These are phyloP conservation scores for Melanostoma mellinum DNA, from an alignment of 2,888 invertebrate genomes.

Conservation along the genomic window DNA sequence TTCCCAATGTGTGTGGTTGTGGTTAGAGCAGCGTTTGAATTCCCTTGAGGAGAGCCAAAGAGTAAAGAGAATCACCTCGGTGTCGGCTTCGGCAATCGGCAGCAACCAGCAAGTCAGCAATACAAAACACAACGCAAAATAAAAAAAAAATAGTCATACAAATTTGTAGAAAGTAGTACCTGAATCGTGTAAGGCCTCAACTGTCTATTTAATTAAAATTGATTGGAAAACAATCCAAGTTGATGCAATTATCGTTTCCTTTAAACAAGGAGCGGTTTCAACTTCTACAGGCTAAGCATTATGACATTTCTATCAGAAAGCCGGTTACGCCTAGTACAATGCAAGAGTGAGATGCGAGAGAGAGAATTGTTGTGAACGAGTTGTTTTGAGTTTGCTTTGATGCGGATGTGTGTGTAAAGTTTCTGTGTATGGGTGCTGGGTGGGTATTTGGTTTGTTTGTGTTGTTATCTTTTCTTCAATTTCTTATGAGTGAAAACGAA, in stretches of 20 bases:
- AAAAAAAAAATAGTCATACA: constrained; percentile 51
- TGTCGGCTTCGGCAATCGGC: background rate
- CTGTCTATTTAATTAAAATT: constrained; percentile 38
- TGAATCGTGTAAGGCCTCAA: constrained; percentile 12
- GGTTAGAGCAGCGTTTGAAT: background rate
- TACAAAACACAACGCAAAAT: background rate
- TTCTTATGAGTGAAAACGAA: background rate
- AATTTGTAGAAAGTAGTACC: constrained; percentile 67
- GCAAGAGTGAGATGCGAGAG: constrained; percentile 28
- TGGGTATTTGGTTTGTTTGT: constrained; percentile 14
- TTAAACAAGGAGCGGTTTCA: constrained; percentile 39
- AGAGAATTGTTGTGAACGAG: constrained; percentile 8
- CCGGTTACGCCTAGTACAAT: constrained; percentile 63
- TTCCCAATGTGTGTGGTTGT: constrained; percentile 7
- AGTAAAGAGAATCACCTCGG: constrained; percentile 4
- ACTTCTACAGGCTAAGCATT: background rate
- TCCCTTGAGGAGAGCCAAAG: too few species aligned
- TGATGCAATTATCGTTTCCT: constrained; percentile 30
- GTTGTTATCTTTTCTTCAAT: constrained; percentile 9
- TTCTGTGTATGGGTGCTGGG: constrained; percentile 1
- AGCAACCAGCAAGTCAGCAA: too few species aligned
- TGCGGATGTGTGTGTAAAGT: background rate
- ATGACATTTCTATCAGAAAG: constrained; percentile 29
- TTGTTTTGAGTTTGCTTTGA: background rate
- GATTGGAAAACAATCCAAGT: constrained; percentile 35